Percentiles rank a stretch among this genome's conserved stretches.
Evolutionary conservation across 2,888 invertebrate genomes (phyloP).

Genomic region (Osmoderma eremita): DNA sequence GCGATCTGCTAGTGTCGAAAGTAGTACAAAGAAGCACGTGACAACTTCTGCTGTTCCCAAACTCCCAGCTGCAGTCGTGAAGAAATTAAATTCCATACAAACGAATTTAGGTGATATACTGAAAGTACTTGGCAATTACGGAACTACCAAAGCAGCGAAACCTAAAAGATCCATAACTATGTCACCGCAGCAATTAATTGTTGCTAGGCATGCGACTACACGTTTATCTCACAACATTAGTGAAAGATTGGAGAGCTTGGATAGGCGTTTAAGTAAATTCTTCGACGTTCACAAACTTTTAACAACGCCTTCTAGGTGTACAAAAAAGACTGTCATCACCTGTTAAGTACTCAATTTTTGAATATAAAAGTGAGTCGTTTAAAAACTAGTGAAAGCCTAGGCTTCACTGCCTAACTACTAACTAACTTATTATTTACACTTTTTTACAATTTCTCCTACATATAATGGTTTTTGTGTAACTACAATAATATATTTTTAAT

Average conservation of each 20-base stretch:
- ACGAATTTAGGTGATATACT: conserved; percentile 12
- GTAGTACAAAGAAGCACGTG: not conserved
- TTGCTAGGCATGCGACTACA: not conserved
- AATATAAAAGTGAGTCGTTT: no score
- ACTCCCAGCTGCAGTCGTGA: not conserved
- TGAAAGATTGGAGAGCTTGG: conserved; percentile 6
- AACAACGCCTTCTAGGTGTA: not conserved
- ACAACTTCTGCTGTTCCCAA: not conserved
- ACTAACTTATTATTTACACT: not conserved
- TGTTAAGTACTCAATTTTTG: no score
- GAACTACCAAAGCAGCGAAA: not conserved
- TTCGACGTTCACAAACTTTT: not conserved
- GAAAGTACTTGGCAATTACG: not conserved
- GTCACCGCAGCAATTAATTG: not conserved
- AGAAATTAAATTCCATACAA: conserved; percentile 7
- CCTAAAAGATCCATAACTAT: not conserved
- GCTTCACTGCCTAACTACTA: no score
- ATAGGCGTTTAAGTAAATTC: conserved; percentile 2
- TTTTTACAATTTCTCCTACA: not conserved
- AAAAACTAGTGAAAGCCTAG: no score
- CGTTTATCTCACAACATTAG: not conserved
- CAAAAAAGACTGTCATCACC: no score
- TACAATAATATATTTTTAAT: no score
- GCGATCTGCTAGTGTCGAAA: not conserved
- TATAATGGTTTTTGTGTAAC: not conserved